Base-by-base conservation (phyloP, 1,140 invertebrate species). In the Pseudobourletiella spinata region DNA sequence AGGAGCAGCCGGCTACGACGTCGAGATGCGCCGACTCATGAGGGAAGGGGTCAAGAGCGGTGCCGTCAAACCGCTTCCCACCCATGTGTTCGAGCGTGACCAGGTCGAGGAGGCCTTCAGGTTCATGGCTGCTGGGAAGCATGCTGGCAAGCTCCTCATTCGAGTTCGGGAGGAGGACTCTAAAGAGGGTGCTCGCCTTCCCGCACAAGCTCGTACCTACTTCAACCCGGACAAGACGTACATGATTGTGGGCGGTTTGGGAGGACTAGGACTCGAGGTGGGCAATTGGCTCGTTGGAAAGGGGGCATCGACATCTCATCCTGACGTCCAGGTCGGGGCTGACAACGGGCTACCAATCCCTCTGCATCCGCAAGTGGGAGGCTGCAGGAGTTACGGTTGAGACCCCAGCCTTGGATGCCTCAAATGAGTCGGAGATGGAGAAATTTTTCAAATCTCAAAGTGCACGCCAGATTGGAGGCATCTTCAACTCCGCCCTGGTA, bases 131-230 rank as follows among this genome's bases (percentile, higher is more conserved):
- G n/a, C n/a, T n/a, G n/a, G n/a, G n/a, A n/a, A n/a, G n/a, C n/a
- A n/a, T n/a, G 91, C 93, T 92, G 95, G 95, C 69, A 98, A 98
- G 80, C 93, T 98, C 11, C 71, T 97, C 11, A 73, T 98, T 46
- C 88, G 95, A 75, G 86, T 98, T 43, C 80, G 86, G 22, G 82
- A 87, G 18, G 88, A 92, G 73, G 86, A 4, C 4, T 20, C 91
- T 73, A 28, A 14, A 46, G 30, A 3, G 1, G n/a, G 2, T 2
- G 8, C 6, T 2, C 77, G 82, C 1, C 81, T 92, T 2, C 77
- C 79, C 8, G 88, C 89, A 16, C 83, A 93, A 66, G 87, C 91
- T 29, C 81, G 88, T 62, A 87, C 88, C 2, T 87, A 89, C 72
- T 90, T 95, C 82, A 83, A 92, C 69, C 86, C 89, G 1, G 81